Percentiles rank a stretch among this genome's conserved stretches.
phyloP scores from a whole-genome alignment of 1,140 invertebrate genomes.

The Meloidogyne chitwoodi region DNA sequence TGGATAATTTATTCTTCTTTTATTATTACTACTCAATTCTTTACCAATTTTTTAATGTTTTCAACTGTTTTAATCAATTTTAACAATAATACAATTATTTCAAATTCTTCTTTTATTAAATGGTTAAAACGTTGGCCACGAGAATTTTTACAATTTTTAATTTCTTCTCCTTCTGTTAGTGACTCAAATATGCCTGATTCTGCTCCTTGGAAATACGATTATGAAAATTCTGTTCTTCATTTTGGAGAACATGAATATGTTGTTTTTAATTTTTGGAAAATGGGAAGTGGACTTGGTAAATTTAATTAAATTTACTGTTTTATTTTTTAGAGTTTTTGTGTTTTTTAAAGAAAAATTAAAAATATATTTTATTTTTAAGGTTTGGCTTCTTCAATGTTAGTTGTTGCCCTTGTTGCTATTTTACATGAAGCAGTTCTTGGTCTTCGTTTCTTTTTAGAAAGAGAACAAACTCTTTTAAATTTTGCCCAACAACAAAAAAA shows the following conservation, averaged over 20 bases:
- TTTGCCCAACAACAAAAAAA: neutral
- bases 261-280: conserved; percentile 29
- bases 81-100: neutral
- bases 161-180: conserved; percentile 5
- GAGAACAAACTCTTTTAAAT: conserved; percentile 13
- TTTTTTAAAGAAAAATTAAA: no score
- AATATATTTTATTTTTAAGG: no score
- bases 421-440: conserved; percentile 29
- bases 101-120: neutral
- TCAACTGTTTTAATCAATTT: neutral
- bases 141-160: conserved; percentile 4
- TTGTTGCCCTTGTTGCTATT: conserved; percentile 17
- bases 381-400: conserved; percentile 23
- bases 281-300: conserved; percentile 24
- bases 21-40: neutral
- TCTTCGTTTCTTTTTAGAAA: conserved; percentile 28
- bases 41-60: neutral
- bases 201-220: neutral
- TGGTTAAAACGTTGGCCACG: conserved; percentile 9
- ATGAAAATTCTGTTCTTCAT: conserved; percentile 14
- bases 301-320: no score
- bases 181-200: neutral
- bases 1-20: neutral
- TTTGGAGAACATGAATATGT: conserved; percentile 30
- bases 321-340: no score